These are phyloP conservation scores for Nerophis lumbriciformis DNA, from an alignment of 2,113 vertebrate genomes.

Conservation along the genomic window DNA sequence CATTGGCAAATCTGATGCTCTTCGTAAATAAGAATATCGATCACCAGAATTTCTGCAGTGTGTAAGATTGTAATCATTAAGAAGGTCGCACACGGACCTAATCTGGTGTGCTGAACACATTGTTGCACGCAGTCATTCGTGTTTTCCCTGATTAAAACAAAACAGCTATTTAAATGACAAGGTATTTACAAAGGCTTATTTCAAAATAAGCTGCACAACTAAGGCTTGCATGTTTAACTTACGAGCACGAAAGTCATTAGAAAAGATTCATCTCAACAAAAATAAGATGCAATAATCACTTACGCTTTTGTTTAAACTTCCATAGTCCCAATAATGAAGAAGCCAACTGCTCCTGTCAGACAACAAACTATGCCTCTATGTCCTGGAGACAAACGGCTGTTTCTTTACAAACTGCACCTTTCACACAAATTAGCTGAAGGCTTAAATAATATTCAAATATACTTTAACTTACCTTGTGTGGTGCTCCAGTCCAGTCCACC, in stretches of 20 bases:
- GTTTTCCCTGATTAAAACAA: not conserved
- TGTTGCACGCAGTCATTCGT: not conserved
- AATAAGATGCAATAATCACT: not conserved
- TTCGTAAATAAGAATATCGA: not conserved
- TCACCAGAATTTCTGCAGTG: not conserved
- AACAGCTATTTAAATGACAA: not conserved
- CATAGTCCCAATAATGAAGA: not conserved
- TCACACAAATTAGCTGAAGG: not conserved
- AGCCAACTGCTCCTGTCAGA: slow-evolving; percentile 2
- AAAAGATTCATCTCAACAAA: not conserved
- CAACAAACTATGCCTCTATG: not conserved
- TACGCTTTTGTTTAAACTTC: not conserved
- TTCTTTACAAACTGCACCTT: not conserved
- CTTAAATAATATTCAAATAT: not conserved
- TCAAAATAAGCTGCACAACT: not conserved
- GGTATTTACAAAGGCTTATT: not conserved
- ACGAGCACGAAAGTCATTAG: not conserved
- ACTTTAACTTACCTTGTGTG: slow-evolving; percentile 84
- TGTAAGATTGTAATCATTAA: not conserved
- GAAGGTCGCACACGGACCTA: not conserved
- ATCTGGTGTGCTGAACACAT: not conserved
- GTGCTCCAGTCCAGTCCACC: slow-evolving; percentile 99
- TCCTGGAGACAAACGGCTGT: not conserved
- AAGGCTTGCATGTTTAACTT: not conserved
- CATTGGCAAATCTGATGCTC: not conserved